phyloP scores from a whole-genome alignment of 2,888 invertebrate genomes.

The Cynaeus angustus region DNA sequence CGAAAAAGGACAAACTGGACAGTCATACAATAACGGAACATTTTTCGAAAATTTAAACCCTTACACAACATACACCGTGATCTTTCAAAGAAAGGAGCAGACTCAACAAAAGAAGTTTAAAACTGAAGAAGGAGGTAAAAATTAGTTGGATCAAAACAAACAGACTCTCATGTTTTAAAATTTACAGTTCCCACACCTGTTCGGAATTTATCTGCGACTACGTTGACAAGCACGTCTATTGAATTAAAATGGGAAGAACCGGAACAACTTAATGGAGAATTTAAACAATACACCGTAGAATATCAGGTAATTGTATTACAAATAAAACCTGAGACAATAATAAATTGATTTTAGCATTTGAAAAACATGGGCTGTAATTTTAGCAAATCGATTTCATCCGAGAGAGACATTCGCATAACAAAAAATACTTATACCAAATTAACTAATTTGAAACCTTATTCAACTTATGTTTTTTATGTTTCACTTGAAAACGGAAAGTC shows the following conservation, averaged over 20 bases:
- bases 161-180: background rate
- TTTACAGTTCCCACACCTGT: slow-evolving; percentile 14
- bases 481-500: slow-evolving; percentile 11
- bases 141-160: background rate
- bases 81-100: background rate
- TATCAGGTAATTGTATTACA: slow-evolving; percentile 15
- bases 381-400: background rate
- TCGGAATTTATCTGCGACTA: background rate
- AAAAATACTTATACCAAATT: background rate
- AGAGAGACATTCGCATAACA: background rate
- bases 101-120: slow-evolving; percentile 5
- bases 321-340: background rate
- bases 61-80: slow-evolving; percentile 3
- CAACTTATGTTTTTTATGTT: slow-evolving; percentile 11
- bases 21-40: background rate
- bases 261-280: slow-evolving; percentile 1
- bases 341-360: slow-evolving; percentile 10
- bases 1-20: background rate
- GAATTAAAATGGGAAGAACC: slow-evolving; percentile 23
- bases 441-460: slow-evolving; percentile 13
- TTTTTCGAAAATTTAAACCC: slow-evolving; percentile 7
- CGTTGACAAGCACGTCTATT: background rate
- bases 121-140: slow-evolving; percentile 19
- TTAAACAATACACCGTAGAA: slow-evolving; percentile 21
- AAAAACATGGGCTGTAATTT: background rate